Evolutionary conservation across 1,140 invertebrate genomes (phyloP).

Genomic region (Drosophila suzukii): DNA sequence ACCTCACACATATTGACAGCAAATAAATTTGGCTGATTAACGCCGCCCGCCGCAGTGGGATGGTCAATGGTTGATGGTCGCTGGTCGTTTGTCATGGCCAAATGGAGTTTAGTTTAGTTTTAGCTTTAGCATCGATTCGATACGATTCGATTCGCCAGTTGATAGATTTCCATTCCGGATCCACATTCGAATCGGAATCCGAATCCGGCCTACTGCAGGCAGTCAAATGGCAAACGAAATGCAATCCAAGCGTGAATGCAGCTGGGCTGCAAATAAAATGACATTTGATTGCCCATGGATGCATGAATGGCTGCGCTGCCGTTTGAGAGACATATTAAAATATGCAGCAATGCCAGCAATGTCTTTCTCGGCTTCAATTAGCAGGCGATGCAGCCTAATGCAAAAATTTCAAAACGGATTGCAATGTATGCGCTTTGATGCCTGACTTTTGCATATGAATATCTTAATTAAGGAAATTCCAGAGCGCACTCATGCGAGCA

Average conservation of each 20-base stretch:
- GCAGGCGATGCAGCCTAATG: neutral
- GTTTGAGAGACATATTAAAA: conserved; percentile 27
- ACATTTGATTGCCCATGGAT: conserved; percentile 45
- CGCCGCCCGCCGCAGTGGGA: conserved; percentile 10
- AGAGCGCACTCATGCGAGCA: neutral
- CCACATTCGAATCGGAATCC: neutral
- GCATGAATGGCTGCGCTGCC: conserved; percentile 19
- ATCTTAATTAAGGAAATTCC: conserved; percentile 31
- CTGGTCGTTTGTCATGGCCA: conserved; percentile 14
- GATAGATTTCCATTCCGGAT: conserved; percentile 14
- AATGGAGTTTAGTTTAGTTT: conserved; percentile 22
- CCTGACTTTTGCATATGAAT: conserved; percentile 10
- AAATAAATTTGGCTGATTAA: conserved; percentile 71
- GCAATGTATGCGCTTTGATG: conserved; percentile 4
- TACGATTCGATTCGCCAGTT: conserved; percentile 3
- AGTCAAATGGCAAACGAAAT: conserved; percentile 34
- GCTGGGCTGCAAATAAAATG: conserved; percentile 36
- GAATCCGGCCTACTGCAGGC: conserved; percentile 4
- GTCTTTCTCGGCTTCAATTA: conserved; percentile 35
- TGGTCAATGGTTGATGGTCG: too few species aligned
- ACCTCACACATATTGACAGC: conserved; percentile 45
- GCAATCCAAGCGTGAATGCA: conserved; percentile 25
- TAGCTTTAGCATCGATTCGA: neutral
- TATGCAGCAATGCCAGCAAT: conserved; percentile 18
- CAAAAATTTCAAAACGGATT: conserved; percentile 3